phyloP scores from a whole-genome alignment of 2,113 vertebrate genomes.

The Anthoscopus minutus region DNA sequence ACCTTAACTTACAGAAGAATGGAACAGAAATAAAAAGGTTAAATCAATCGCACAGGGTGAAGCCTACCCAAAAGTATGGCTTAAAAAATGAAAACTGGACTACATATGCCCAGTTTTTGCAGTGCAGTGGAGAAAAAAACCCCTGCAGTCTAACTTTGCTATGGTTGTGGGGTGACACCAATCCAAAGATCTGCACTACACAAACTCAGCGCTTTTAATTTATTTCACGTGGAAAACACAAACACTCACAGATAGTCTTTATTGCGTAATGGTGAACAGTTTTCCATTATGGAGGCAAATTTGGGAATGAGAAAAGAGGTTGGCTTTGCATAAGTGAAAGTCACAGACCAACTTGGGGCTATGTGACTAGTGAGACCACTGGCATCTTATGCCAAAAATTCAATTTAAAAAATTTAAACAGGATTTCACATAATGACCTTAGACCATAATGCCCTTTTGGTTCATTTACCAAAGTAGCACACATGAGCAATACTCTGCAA shows the following conservation, averaged over 20 bases:
- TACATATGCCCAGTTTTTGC: background rate
- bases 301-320: background rate
- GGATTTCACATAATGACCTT: background rate
- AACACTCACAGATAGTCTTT: background rate
- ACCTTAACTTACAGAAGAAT: background rate
- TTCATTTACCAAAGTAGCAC: background rate
- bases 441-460: background rate
- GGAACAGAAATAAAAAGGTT: background rate
- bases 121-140: background rate
- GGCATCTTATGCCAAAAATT: background rate
- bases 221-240: background rate
- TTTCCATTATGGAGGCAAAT: background rate
- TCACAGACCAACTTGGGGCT: background rate
- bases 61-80: background rate
- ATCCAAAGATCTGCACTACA: background rate
- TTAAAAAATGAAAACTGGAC: background rate
- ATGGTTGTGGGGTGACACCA: background rate
- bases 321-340: background rate
- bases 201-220: rapidly evolving
- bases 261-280: background rate
- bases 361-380: background rate
- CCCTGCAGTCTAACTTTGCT: background rate
- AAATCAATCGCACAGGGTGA: background rate
- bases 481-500: background rate
- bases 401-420: background rate